Evolutionary conservation across 2,113 vertebrate species (phyloP).

Genomic region (Cyanoderma ruficeps): DNA sequence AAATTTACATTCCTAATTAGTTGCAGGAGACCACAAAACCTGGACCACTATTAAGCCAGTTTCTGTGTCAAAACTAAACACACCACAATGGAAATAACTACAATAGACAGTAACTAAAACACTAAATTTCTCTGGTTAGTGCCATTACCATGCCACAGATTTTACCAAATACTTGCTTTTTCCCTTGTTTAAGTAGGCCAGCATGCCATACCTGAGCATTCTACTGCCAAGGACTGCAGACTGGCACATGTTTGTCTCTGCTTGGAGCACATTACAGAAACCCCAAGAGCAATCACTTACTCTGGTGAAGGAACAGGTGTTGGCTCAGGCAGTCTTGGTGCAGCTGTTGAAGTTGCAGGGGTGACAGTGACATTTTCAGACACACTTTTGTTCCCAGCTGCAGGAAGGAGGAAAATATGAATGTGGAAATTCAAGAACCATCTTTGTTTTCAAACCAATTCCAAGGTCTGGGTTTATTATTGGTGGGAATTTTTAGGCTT

Average conservation of each 20-base stretch:
- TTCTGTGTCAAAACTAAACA: neutral
- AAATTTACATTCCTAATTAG: neutral
- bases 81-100: neutral
- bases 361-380: conserved; percentile 71
- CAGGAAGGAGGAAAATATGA: neutral
- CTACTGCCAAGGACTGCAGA: neutral
- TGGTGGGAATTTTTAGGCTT: neutral
- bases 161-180: neutral
- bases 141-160: neutral
- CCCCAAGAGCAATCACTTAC: conserved; percentile 74
- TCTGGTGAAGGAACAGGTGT: conserved; percentile 69
- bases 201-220: neutral
- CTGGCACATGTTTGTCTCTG: neutral
- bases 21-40: neutral
- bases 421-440: neutral
- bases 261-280: neutral
- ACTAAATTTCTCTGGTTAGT: neutral
- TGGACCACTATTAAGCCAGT: neutral
- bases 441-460: neutral
- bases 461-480: neutral
- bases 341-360: conserved; percentile 60
- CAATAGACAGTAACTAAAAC: neutral
- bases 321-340: conserved; percentile 64
- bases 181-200: neutral
- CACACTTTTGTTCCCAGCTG: conserved; percentile 74